These are phyloP conservation scores for Amorpha juglandis DNA, from an alignment of 2,888 invertebrate species.

Conservation along the genomic window DNA sequence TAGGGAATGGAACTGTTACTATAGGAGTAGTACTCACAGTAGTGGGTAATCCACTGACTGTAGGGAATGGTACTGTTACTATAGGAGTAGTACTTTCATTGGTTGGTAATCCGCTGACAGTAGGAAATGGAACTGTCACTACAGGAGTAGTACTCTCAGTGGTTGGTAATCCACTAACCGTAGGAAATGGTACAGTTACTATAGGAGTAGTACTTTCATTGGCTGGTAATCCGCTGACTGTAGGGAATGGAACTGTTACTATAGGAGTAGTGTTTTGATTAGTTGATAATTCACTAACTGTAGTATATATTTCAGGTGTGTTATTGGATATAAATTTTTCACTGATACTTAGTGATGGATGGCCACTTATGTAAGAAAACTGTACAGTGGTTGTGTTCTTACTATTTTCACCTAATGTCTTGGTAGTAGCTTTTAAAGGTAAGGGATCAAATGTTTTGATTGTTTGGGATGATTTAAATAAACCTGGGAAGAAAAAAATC, in stretches of 20 bases:
- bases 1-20: conserved; percentile 29
- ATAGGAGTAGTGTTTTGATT: conserved; percentile 14
- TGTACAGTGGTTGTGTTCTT: background rate
- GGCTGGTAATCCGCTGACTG: background rate
- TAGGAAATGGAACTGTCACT: conserved; percentile 29
- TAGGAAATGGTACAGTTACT: conserved; percentile 25
- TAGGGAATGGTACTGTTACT: conserved; percentile 26
- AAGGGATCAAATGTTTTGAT: background rate
- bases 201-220: conserved; percentile 16
- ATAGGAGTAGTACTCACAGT: conserved; percentile 20
- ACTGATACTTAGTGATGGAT: background rate
- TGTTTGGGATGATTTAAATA: background rate
- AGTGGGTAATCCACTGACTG: background rate
- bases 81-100: conserved; percentile 16
- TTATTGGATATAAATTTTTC: background rate
- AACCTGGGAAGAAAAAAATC: background rate
- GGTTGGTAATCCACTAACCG: background rate
- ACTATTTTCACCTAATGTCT: background rate
- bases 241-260: conserved; percentile 28
- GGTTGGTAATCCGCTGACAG: conserved; percentile 17
- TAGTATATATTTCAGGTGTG: background rate
- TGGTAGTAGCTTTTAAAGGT: no score
- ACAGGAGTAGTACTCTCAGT: conserved; percentile 14
- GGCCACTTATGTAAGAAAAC: background rate
- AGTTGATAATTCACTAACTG: background rate